A percentile compares a stretch with the other conserved stretches of the same genome.
These are phyloP conservation scores for Seriola aureovittata DNA, from an alignment of 2,113 vertebrate genomes.

Conservation along the genomic window DNA sequence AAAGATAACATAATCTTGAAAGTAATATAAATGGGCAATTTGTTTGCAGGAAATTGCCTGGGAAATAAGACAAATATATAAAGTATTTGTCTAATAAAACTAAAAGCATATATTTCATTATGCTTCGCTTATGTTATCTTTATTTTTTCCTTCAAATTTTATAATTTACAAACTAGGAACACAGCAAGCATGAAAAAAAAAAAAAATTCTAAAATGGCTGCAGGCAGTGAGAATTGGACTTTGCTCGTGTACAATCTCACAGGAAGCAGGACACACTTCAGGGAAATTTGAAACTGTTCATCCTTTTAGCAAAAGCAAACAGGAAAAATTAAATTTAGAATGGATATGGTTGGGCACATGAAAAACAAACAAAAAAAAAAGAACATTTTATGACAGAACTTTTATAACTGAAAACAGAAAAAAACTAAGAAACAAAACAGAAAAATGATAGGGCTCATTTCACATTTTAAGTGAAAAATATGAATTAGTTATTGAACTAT, in stretches of 20 bases:
- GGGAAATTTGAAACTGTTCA: slow-evolving; percentile 47
- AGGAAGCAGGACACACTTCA: slow-evolving; percentile 32
- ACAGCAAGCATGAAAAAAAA: slow-evolving; percentile 15
- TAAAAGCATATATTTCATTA: slow-evolving; percentile 6
- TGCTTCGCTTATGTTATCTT: slow-evolving; percentile 11
- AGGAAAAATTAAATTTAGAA: slow-evolving; percentile 73
- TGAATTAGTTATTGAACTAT: slow-evolving; percentile 87
- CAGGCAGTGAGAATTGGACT: slow-evolving; percentile 15
- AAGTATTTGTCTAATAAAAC: slow-evolving; percentile 13
- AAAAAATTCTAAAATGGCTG: not conserved
- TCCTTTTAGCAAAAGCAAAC: slow-evolving; percentile 93
- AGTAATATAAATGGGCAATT: slow-evolving; percentile 34
- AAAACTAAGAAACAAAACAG: slow-evolving; percentile 27
- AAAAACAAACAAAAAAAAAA: slow-evolving; percentile 72
- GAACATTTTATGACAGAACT: slow-evolving; percentile 84
- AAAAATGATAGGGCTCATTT: slow-evolving; percentile 77
- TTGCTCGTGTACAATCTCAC: slow-evolving; percentile 21
- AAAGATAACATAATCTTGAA: slow-evolving; percentile 32
- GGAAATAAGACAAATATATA: slow-evolving; percentile 11
- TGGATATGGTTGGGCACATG: slow-evolving; percentile 85
- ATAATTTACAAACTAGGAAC: slow-evolving; percentile 12
- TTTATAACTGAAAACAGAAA: slow-evolving; percentile 71
- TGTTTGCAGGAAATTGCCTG: slow-evolving; percentile 37
- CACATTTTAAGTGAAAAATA: slow-evolving; percentile 80
- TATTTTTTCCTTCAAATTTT: slow-evolving; percentile 12